Percentiles rank a stretch among this genome's conserved stretches.
Conservation (phyloP, 2,113 vertebrate genomes). For the Taurulus bubalis region DNA sequence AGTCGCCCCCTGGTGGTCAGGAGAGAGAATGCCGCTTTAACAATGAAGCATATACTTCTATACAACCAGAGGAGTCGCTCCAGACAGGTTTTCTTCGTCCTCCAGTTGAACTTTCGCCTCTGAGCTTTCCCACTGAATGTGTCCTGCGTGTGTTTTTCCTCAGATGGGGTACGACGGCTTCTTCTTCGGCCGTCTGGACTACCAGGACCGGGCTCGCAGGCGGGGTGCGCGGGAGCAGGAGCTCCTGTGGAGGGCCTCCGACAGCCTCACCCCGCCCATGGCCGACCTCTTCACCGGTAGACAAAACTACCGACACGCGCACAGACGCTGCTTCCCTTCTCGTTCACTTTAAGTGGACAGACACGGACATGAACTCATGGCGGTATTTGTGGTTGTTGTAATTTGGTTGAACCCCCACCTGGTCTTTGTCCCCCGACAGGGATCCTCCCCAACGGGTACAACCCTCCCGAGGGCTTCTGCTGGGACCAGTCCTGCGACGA, state of each 20-base stretch:
- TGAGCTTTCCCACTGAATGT: neutral
- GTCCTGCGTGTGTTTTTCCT: constrained; percentile 1
- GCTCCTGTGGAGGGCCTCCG: constrained; percentile 89
- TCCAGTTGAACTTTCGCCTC: no score
- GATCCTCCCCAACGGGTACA: constrained; percentile 90
- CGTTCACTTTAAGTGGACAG: no score
- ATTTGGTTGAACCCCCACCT: neutral
- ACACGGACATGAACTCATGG: no score
- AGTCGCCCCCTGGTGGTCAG: no score
- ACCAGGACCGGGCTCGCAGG: constrained; percentile 87
- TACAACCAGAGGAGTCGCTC: no score
- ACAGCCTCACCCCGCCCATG: constrained; percentile 80
- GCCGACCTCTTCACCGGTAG: constrained; percentile 92
- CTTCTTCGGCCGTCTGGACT: constrained; percentile 92
- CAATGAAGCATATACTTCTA: no score
- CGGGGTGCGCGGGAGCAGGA: constrained; percentile 83
- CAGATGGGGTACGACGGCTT: constrained; percentile 95
- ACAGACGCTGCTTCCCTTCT: neutral
- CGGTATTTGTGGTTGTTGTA: no score
- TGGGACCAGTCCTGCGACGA: constrained; percentile 91
- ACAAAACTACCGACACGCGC: neutral
- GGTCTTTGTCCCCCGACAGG: constrained; percentile 72
- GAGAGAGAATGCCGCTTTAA: no score
- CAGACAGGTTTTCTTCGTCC: no score
- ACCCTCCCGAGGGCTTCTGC: constrained; percentile 87